Conservation (phyloP, 2,113 vertebrate genomes). For the Malaclemys terrapin region DNA sequence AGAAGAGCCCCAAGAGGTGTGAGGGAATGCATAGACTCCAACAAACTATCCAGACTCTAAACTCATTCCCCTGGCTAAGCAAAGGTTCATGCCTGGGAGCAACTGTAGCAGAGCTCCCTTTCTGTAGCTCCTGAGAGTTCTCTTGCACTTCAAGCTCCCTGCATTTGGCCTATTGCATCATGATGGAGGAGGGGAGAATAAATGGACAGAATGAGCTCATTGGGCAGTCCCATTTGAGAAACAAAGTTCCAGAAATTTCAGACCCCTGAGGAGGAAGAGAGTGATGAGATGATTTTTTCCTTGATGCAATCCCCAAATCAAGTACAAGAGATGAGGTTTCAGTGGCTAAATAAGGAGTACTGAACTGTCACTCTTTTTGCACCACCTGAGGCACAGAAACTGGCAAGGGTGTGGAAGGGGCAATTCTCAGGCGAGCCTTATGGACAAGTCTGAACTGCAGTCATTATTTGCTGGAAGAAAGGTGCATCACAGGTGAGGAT, state of each 20-base stretch:
- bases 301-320: background rate
- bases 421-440: background rate
- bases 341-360: background rate
- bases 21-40: background rate
- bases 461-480: background rate
- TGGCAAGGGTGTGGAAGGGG: background rate
- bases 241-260: background rate
- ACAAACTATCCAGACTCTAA: background rate
- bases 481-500: accelerated
- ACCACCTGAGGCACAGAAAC: background rate
- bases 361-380: background rate
- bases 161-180: background rate
- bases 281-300: accelerated
- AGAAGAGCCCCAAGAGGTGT: too few relatives aligned
- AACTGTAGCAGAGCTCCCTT: background rate
- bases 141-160: background rate
- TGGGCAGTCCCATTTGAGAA: background rate
- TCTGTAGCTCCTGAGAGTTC: background rate
- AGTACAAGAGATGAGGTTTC: background rate
- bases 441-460: background rate
- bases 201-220: background rate
- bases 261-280: background rate
- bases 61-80: background rate
- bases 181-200: background rate
- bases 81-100: background rate